Base-by-base conservation (phyloP, 2,888 invertebrate species). In the Acrocyrtus sp. region DNA sequence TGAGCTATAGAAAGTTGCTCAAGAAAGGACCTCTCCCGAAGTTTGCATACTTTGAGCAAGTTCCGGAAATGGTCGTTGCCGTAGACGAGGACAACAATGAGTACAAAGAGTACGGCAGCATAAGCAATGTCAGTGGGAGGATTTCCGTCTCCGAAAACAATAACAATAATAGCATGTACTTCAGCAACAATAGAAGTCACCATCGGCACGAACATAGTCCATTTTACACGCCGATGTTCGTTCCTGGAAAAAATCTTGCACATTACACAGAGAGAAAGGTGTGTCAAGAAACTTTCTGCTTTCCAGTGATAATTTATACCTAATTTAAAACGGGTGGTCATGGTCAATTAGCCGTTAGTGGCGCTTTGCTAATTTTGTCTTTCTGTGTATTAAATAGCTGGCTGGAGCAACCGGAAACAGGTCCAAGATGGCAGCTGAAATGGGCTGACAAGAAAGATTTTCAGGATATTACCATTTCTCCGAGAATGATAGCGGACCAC, bases 401-500 rank as follows among this genome's bases (percentile, higher is more conserved):
- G 62, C 53, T 66, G 34, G 74, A 74, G n/a, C 29, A 54, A 10
- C 68, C 68, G 10, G 65, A 76, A 66, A 70, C 61, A 17, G 78
- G 75, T 17, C 72, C 67, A 2, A 41, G 78, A 24, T 78, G 76
- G 76, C 63, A 70, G 29, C 53, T 75, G 21, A 87, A 91, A 48
- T 94, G 94, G 94, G 91, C 92, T 3, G 87, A 89, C 66, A 87
- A 92, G 0, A 92, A 93, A 83, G 91, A 92, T 83, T 93, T 94
- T 84, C 89, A 89, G 86, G 91, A 93, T 82, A 86, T 95, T 60
- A 88, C 91, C 81, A 91, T 95, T 62, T 92, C 93, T 89, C 92
- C 93, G 5, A 87, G 92, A 53, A 95, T 95, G 92, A 83, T 95
- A 1, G 86, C 92, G 0, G 95, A 95, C 84, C 95, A 95, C 84